Conservation (phyloP, 2,888 invertebrate genomes). For the Drosophila suboccidentalis region DNA sequence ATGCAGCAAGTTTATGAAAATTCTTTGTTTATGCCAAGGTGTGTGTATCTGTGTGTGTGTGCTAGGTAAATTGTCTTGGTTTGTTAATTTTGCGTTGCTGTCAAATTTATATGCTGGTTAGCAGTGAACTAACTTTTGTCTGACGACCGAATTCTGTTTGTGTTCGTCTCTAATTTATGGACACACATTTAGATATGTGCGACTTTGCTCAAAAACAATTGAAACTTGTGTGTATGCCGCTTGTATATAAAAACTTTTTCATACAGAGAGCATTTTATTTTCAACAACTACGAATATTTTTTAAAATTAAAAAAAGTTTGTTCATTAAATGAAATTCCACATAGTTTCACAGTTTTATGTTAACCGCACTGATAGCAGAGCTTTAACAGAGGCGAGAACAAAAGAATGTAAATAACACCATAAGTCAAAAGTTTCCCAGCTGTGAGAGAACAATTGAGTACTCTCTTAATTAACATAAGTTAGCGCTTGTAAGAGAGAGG, state of each 20-base stretch:
- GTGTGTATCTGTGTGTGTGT: constrained; percentile 8
- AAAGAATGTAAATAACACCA: neutral
- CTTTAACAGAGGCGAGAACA: neutral
- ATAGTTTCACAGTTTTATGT: neutral
- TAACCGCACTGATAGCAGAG: neutral
- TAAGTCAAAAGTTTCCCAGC: neutral
- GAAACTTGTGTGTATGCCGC: neutral
- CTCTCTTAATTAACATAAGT: neutral
- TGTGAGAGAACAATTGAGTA: neutral
- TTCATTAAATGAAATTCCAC: constrained; percentile 3
- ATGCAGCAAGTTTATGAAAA: constrained; percentile 78
- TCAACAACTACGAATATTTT: neutral
- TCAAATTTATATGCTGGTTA: constrained; percentile 78
- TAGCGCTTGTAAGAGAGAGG: neutral
- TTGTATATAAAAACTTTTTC: neutral
- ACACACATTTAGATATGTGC: constrained; percentile 57
- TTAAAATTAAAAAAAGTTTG: neutral
- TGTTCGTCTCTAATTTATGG: constrained; percentile 70
- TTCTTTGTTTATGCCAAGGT: constrained; percentile 66
- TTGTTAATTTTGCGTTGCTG: constrained; percentile 71
- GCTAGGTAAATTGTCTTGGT: constrained; percentile 68
- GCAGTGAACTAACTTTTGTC: constrained; percentile 58
- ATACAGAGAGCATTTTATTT: constrained; percentile 5
- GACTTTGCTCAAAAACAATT: constrained; percentile 24
- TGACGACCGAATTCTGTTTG: constrained; percentile 58